These are phyloP conservation scores for Drosophila takahashii DNA, from an alignment of 1,140 invertebrate genomes.

Conservation along the genomic window DNA sequence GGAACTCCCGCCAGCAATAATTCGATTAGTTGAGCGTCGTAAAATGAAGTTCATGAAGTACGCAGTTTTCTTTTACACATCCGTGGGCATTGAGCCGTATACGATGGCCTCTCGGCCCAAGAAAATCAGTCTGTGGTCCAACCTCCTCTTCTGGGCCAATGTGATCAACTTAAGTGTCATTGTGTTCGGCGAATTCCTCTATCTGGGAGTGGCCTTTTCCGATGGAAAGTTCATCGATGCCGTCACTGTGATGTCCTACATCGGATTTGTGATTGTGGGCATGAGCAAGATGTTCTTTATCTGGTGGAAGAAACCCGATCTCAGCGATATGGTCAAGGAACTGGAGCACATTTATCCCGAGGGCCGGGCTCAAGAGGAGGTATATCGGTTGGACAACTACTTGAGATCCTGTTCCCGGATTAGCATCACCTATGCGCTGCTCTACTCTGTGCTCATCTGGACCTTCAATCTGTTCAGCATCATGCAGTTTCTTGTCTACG, in stretches of 20 bases:
- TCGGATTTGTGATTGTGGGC: slow-evolving; percentile 67
- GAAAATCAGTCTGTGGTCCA: slow-evolving; percentile 1
- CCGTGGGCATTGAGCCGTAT: slow-evolving; percentile 62
- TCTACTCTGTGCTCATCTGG: slow-evolving; percentile 73
- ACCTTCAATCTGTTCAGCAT: slow-evolving; percentile 72
- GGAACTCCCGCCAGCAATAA: no score
- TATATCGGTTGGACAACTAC: slow-evolving; percentile 50
- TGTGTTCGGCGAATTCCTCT: slow-evolving; percentile 43
- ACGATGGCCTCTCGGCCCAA: slow-evolving; percentile 1
- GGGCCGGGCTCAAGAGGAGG: slow-evolving; percentile 20
- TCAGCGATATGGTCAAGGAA: slow-evolving; percentile 51
- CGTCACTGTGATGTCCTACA: slow-evolving; percentile 71
- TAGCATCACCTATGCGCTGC: slow-evolving; percentile 56
- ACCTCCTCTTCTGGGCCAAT: slow-evolving; percentile 57
- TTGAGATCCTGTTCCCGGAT: slow-evolving; percentile 46
- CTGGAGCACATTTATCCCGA: slow-evolving; percentile 62
- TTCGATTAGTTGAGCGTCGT: slow-evolving; percentile 9
- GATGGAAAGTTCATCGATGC: slow-evolving; percentile 48
- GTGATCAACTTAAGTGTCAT: slow-evolving; percentile 48
- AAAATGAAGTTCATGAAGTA: slow-evolving; percentile 66
- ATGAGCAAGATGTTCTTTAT: slow-evolving; percentile 69
- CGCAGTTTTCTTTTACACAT: slow-evolving; percentile 62
- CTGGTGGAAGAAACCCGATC: slow-evolving; percentile 50
- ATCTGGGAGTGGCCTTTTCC: slow-evolving; percentile 42
- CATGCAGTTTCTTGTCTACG: slow-evolving; percentile 64